Conservation (phyloP, 2,888 invertebrate genomes). For the Epinotia brunnichana region DNA sequence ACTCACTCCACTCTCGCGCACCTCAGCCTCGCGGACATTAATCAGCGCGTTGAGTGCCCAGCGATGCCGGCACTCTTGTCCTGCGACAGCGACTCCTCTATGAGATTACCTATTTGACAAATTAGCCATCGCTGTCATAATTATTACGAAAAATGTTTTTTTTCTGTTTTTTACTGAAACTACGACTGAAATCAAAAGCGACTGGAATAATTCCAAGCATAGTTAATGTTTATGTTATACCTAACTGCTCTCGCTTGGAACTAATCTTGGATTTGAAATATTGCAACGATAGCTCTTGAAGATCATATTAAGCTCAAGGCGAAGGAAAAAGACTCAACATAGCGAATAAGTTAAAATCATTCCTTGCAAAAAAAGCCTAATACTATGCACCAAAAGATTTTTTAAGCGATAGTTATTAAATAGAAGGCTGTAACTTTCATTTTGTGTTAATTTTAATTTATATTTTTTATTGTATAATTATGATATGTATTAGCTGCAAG, state of each 20-base stretch:
- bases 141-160: neutral
- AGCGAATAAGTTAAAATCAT: no score
- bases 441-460: no score
- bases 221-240: no score
- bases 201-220: neutral
- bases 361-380: no score
- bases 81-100: conserved; percentile 6
- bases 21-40: conserved; percentile 29
- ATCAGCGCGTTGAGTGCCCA: conserved; percentile 32
- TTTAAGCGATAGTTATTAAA: no score
- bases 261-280: neutral
- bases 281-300: no score
- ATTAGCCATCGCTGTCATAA: conserved; percentile 19
- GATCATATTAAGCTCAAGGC: no score
- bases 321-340: no score
- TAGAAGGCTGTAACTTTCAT: no score
- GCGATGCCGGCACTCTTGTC: conserved; percentile 4
- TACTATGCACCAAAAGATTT: no score
- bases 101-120: conserved; percentile 22
- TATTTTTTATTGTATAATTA: no score
- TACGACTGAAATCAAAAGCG: neutral
- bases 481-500: no score
- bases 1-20: conserved; percentile 50
- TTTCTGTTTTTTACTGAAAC: neutral
- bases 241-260: neutral